Conservation (phyloP, 2,888 invertebrate genomes). For the Dione juno region DNA sequence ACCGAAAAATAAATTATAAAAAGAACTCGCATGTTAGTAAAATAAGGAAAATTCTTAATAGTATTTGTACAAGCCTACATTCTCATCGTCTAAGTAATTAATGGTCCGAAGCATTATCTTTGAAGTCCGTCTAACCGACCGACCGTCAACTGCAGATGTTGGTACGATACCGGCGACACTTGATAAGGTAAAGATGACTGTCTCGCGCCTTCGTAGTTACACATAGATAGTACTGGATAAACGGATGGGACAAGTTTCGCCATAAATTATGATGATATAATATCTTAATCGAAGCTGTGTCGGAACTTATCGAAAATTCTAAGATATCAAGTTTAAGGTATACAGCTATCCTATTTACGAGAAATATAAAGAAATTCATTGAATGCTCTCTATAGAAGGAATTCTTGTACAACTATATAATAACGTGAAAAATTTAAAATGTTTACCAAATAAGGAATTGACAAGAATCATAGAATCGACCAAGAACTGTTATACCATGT, state of each 20-base stretch:
- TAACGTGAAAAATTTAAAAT: not conserved
- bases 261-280: conserved; percentile 15
- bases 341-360: not conserved
- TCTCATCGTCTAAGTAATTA: conserved; percentile 34
- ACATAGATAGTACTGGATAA: conserved; percentile 26
- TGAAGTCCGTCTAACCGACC: conserved; percentile 36
- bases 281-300: conserved; percentile 16
- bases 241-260: conserved; percentile 28
- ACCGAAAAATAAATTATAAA: not conserved
- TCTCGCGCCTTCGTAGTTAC: conserved; percentile 33
- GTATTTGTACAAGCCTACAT: conserved; percentile 21
- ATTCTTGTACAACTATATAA: not conserved
- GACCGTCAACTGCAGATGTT: conserved; percentile 36
- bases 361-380: not conserved
- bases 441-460: not conserved
- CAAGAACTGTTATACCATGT: conserved; percentile 40
- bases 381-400: not conserved
- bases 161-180: conserved; percentile 38
- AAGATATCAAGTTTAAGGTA: not conserved
- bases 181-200: conserved; percentile 40
- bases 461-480: conserved; percentile 23
- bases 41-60: conserved; percentile 13
- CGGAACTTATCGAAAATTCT: not conserved
- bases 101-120: conserved; percentile 36
- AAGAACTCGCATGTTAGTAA: not conserved